Conservation (phyloP, 2,797 vertebrate species). For the Malurus splendens region DNA sequence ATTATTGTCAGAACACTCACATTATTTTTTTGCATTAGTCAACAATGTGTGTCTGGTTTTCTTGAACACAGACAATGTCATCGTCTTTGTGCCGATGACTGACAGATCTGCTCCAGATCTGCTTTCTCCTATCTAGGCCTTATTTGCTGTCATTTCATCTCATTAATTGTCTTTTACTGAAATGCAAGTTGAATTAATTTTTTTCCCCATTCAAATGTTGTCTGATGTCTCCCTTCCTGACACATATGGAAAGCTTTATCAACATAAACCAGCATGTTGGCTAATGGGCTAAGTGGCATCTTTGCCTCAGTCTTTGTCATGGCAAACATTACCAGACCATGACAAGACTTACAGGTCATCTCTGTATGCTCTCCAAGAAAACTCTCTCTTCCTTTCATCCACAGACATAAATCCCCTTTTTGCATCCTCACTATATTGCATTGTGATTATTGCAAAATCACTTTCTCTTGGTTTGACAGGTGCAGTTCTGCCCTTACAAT, state of each 20-base stretch:
- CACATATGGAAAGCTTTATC: background rate
- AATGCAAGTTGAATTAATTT: background rate
- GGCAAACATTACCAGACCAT: background rate
- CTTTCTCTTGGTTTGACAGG: background rate
- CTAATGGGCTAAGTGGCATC: background rate
- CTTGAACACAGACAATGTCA: background rate
- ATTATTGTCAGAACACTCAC: background rate
- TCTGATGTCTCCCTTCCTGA: background rate
- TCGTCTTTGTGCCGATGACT: background rate
- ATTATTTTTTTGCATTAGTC: background rate
- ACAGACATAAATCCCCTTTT: background rate
- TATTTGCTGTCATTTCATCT: background rate
- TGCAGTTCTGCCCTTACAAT: background rate
- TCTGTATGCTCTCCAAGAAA: background rate
- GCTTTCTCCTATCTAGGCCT: background rate
- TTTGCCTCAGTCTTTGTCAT: background rate
- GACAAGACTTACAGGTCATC: background rate
- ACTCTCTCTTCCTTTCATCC: background rate
- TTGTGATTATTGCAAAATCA: background rate
- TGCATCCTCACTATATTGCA: background rate
- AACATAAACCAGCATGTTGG: background rate
- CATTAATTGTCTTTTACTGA: background rate
- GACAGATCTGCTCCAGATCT: background rate
- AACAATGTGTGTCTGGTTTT: background rate
- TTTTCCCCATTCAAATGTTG: background rate